These are phyloP conservation scores for Rhinella marina DNA, from an alignment of 2,797 vertebrate species.

Conservation along the genomic window DNA sequence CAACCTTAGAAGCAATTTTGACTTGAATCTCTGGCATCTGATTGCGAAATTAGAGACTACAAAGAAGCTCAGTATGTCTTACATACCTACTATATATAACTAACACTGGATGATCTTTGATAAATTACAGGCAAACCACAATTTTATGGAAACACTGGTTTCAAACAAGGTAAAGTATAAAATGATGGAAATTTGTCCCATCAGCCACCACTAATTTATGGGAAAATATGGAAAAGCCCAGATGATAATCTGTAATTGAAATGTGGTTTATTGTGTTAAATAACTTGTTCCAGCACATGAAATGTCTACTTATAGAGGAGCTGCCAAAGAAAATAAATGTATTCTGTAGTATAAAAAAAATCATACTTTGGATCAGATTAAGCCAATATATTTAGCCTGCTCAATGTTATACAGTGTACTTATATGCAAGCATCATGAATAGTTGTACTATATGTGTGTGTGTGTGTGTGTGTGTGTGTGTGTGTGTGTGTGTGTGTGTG, in stretches of 20 bases:
- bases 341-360: not conserved
- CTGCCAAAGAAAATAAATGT: constrained; percentile 1
- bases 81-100: not conserved
- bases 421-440: not conserved
- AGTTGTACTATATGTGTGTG: not conserved
- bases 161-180: constrained; percentile 9
- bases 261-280: constrained; percentile 24
- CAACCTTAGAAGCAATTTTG: not conserved
- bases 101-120: not conserved
- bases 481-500: not conserved
- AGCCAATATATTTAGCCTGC: not conserved
- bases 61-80: constrained; percentile 7
- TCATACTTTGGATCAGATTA: not conserved
- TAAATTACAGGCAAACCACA: constrained; percentile 7
- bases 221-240: not conserved
- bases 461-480: not conserved
- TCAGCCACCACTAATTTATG: not conserved
- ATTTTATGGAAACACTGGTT: constrained; percentile 11
- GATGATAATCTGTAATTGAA: constrained; percentile 16
- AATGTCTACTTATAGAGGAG: not conserved
- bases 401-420: not conserved
- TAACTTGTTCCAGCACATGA: not conserved
- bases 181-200: not conserved
- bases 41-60: not conserved
- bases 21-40: not conserved